phyloP scores from a whole-genome alignment of 2,797 vertebrate species.

The Galaxias olidus region DNA sequence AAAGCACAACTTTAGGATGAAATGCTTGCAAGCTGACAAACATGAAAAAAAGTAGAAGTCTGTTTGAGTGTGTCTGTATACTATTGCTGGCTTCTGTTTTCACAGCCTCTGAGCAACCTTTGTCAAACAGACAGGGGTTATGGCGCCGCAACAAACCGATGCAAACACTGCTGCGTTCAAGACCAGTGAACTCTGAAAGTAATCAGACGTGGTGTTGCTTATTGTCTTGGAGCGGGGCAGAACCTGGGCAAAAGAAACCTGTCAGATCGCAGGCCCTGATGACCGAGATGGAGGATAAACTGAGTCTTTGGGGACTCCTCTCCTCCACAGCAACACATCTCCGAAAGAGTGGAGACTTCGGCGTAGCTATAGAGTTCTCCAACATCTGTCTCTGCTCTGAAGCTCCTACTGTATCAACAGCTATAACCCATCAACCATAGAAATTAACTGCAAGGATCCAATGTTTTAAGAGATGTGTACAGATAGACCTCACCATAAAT shows the following conservation, averaged over 20 bases:
- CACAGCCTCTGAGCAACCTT: slow-evolving; percentile 67
- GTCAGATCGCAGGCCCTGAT: slow-evolving; percentile 80
- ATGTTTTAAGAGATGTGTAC: slow-evolving; percentile 48
- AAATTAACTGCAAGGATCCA: slow-evolving; percentile 63
- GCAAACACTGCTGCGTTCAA: slow-evolving; percentile 75
- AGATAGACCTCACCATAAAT: slow-evolving; percentile 51
- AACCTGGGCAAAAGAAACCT: slow-evolving; percentile 72
- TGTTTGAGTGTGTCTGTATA: slow-evolving; percentile 48
- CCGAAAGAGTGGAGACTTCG: slow-evolving; percentile 49
- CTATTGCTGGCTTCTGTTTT: slow-evolving; percentile 64
- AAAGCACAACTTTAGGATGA: no score
- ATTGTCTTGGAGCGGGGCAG: slow-evolving; percentile 80
- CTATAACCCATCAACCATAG: slow-evolving; percentile 73
- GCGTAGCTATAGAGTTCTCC: slow-evolving; percentile 75
- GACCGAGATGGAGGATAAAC: slow-evolving; percentile 84
- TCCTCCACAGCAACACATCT: slow-evolving; percentile 66
- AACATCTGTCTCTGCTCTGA: slow-evolving; percentile 66
- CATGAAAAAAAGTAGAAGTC: slow-evolving; percentile 22
- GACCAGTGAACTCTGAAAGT: slow-evolving; percentile 86
- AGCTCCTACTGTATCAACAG: slow-evolving; percentile 47
- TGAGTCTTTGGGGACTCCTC: slow-evolving; percentile 72
- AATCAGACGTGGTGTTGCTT: slow-evolving; percentile 84
- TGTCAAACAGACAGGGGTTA: slow-evolving; percentile 78
- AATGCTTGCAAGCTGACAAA: slow-evolving; percentile 2
- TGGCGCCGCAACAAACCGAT: slow-evolving; percentile 72